Base-by-base conservation (phyloP, 1,140 invertebrate species). In the Plectrocnemia conspersa region DNA sequence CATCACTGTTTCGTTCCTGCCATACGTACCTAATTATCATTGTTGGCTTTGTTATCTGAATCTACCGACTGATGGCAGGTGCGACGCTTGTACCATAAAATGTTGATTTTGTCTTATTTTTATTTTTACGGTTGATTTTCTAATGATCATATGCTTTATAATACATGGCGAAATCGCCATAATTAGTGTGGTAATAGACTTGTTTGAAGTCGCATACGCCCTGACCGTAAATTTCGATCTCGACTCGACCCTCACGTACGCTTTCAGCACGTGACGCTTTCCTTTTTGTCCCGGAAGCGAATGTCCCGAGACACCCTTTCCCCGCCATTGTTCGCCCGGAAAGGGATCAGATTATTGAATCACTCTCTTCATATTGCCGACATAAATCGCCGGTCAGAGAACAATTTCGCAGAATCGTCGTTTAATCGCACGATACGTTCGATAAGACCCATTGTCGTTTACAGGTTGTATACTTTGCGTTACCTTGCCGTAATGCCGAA, bases 21-120 rank as follows among this genome's bases (percentile, higher is more conserved):
- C 23, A 50, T 19, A 25, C 40, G 33, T 38, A 27, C 21, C 35
- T 29, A 50, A 50, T 50, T 50, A 50, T 48, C 27, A 48, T 50
- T 29, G 29, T 35, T 24, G 47, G 33, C 19, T 27, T 38, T 50
- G 22, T 50, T 50, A 50, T 50, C 47, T 38, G 22, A 36, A 50
- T 50, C 47, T 35, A 38, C 15, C 35, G 32, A 9, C 47, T 11
- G 47, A 35, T 32, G 47, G 47, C 47, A 50, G 47, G 47, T 50
- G 47, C 47, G 38, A 38, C 21, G n/a, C n/a, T n/a, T n/a, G n/a
- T n/a, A n/a, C n/a, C n/a, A n/a, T n/a, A n/a, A n/a, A n/a, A n/a
- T n/a, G n/a, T n/a, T n/a, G n/a, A n/a, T n/a, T n/a, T n/a, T n/a
- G n/a, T n/a, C n/a, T n/a, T n/a, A n/a, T n/a, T n/a, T n/a, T n/a